These are phyloP conservation scores for Carollia perspicillata DNA, from an alignment of 2,113 vertebrate species.

Conservation along the genomic window DNA sequence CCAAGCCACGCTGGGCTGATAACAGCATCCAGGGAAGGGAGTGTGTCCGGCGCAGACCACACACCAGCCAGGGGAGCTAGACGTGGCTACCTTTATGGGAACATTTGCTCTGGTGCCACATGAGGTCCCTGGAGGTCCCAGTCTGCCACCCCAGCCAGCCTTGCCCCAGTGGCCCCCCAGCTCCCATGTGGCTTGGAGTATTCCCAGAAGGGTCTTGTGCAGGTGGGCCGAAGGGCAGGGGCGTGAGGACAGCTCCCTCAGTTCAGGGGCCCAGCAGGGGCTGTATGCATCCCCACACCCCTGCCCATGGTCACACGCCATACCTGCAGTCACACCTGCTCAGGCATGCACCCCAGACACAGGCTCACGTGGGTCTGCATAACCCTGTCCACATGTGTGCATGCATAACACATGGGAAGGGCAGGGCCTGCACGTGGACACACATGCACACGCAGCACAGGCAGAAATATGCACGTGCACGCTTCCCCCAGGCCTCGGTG, in stretches of 20 bases:
- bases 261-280: background rate
- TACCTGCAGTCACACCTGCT: background rate
- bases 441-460: background rate
- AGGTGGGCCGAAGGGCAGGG: too few relatives aligned
- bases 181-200: background rate
- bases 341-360: background rate
- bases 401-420: background rate
- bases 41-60: background rate
- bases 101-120: background rate
- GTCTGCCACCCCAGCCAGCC: background rate
- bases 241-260: background rate
- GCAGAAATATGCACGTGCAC: background rate
- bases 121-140: background rate
- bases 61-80: background rate
- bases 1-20: background rate
- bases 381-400: background rate
- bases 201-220: too few relatives aligned
- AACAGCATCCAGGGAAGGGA: accelerated
- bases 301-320: background rate
- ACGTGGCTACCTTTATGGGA: background rate
- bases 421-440: background rate
- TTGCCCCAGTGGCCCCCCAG: too few relatives aligned
- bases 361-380: background rate
- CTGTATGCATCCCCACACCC: background rate
- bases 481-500: background rate